These are phyloP conservation scores for rat (Rattus norvegicus) DNA, from an alignment of 2,113 vertebrate species.

Conservation along the genomic window DNA sequence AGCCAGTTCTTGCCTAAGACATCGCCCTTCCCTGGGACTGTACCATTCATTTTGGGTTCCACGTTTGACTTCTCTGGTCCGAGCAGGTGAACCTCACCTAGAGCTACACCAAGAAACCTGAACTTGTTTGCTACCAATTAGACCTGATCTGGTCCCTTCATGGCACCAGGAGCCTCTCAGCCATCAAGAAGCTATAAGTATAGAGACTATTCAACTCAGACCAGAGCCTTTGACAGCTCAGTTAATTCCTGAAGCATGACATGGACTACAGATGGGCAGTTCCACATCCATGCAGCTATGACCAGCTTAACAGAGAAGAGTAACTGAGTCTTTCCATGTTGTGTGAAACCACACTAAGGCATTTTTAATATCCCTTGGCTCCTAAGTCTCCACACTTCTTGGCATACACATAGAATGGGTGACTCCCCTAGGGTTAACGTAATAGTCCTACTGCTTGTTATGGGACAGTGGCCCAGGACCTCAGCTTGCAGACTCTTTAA, in stretches of 20 bases:
- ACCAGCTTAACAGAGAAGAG: neutral
- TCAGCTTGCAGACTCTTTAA: neutral
- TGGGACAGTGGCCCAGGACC: neutral
- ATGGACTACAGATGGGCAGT: neutral
- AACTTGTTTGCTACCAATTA: neutral
- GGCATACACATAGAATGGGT: neutral
- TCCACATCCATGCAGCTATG: neutral
- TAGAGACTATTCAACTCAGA: neutral
- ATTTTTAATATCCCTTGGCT: neutral
- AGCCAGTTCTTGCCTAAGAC: no score
- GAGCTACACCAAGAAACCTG: neutral
- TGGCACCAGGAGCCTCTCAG: no score
- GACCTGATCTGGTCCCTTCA: no score
- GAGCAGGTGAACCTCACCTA: no score
- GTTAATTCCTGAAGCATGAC: neutral
- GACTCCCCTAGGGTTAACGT: neutral
- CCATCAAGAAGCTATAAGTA: neutral
- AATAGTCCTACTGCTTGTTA: neutral
- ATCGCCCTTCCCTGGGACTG: no score
- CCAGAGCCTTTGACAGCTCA: neutral
- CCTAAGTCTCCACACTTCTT: neutral
- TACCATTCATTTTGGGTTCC: no score
- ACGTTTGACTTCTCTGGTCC: no score
- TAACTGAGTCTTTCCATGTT: neutral
- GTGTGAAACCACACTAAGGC: neutral